Percentiles rank a stretch among this genome's conserved stretches.
Conservation (phyloP, 1,140 invertebrate genomes). For the Drosophila nannoptera region DNA sequence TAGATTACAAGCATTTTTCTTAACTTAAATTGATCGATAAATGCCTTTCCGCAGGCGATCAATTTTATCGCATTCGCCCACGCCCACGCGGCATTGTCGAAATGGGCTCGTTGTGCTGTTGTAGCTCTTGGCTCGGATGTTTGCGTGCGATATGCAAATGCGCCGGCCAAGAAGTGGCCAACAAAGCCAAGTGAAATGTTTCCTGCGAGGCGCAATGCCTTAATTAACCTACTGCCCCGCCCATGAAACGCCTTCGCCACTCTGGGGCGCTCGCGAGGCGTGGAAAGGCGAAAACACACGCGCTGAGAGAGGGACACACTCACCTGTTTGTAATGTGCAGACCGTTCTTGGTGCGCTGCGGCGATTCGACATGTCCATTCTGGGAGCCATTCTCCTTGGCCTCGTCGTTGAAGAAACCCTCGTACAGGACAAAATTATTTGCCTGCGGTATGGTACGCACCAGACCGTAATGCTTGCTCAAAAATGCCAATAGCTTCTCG, state of each 20-base stretch:
- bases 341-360: conserved; percentile 42
- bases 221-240: conserved; percentile 54
- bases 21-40: conserved; percentile 40
- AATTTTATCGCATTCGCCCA: conserved; percentile 34
- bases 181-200: conserved; percentile 71
- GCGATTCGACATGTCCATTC: conserved; percentile 54
- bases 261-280: background rate
- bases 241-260: conserved; percentile 1
- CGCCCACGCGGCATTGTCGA: conserved; percentile 12
- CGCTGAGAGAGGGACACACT: conserved; percentile 13
- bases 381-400: conserved; percentile 58
- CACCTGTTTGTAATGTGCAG: conserved; percentile 77
- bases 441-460: conserved; percentile 87
- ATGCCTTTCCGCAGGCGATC: conserved; percentile 40
- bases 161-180: conserved; percentile 57
- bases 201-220: conserved; percentile 63
- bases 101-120: conserved; percentile 1
- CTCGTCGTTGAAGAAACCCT: conserved; percentile 86
- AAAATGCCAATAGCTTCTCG: conserved; percentile 90
- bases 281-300: background rate
- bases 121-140: conserved; percentile 33
- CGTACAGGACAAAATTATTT: conserved; percentile 93
- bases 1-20: conserved; percentile 32
- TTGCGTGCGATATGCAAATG: conserved; percentile 75
- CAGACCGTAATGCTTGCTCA: conserved; percentile 90